These are phyloP conservation scores for Heliangelus exortis DNA, from an alignment of 2,797 vertebrate genomes.

Conservation along the genomic window DNA sequence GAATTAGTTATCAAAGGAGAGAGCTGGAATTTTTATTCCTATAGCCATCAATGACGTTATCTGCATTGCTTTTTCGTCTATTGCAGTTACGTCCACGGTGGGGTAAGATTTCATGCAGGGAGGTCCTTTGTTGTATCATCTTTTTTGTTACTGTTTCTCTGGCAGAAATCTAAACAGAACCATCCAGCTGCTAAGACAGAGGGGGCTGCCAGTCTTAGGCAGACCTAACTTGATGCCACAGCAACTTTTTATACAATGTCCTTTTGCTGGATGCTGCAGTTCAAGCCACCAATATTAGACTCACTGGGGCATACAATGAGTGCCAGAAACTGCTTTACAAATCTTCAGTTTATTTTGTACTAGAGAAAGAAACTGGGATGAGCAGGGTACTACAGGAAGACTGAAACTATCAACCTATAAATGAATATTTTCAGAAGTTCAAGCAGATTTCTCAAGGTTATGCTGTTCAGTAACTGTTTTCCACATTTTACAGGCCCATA, in stretches of 20 bases:
- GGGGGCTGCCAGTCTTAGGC: not conserved
- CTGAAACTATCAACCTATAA: not conserved
- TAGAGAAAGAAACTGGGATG: not conserved
- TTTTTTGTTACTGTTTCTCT: not conserved
- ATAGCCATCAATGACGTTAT: not conserved
- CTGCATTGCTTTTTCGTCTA: not conserved
- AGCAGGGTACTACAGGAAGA: not conserved
- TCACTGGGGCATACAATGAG: not conserved
- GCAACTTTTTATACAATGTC: not conserved
- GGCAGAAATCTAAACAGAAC: not conserved
- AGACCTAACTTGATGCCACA: not conserved
- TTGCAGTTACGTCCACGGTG: not conserved
- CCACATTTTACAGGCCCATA: not conserved
- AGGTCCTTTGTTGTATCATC: not conserved
- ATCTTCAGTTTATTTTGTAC: not conserved
- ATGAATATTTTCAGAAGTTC: not conserved
- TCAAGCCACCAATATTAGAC: not conserved
- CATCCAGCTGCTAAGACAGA: not conserved
- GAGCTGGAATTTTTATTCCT: not conserved
- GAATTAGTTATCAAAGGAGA: not conserved
- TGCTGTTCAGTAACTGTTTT: not conserved
- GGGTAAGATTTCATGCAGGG: not conserved
- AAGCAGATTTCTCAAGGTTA: not conserved
- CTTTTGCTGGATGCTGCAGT: not conserved
- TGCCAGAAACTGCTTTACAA: not conserved